These are phyloP conservation scores for Timema cristinae DNA, from an alignment of 2,888 invertebrate species.

Conservation along the genomic window DNA sequence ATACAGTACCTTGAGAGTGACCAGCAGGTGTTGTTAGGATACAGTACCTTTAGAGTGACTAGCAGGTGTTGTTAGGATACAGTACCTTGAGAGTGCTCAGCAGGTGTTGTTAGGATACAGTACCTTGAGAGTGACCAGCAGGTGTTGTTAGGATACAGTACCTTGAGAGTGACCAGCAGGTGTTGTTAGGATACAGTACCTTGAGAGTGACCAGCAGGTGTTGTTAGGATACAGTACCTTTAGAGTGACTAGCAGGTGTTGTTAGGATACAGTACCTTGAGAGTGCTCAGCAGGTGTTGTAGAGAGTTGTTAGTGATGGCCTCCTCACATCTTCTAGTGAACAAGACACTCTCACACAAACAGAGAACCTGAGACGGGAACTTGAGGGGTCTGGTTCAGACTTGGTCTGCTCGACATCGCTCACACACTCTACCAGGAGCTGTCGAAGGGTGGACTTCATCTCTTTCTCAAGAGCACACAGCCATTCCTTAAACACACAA, in stretches of 20 bases:
- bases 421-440: conserved; percentile 57
- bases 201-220: conserved; percentile 50
- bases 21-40: not conserved
- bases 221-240: conserved; percentile 45
- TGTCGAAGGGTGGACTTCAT: conserved; percentile 75
- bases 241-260: not conserved
- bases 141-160: conserved; percentile 48
- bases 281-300: conserved; percentile 48
- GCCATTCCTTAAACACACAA: conserved; percentile 58
- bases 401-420: conserved; percentile 47
- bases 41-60: conserved; percentile 47
- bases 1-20: no score
- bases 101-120: not conserved
- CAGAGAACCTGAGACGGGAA: conserved; percentile 80
- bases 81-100: not conserved
- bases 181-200: conserved; percentile 35
- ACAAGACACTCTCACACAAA: conserved; percentile 77
- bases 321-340: conserved; percentile 79
- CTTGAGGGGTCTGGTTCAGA: conserved; percentile 54
- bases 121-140: conserved; percentile 50
- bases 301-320: conserved; percentile 67
- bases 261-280: conserved; percentile 42
- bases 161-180: not conserved
- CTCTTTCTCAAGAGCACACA: conserved; percentile 73
- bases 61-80: conserved; percentile 51